Percentiles rank a stretch among this genome's conserved stretches.
These are phyloP conservation scores for Amyelois transitella DNA, from an alignment of 1,140 invertebrate species.

Conservation along the genomic window DNA sequence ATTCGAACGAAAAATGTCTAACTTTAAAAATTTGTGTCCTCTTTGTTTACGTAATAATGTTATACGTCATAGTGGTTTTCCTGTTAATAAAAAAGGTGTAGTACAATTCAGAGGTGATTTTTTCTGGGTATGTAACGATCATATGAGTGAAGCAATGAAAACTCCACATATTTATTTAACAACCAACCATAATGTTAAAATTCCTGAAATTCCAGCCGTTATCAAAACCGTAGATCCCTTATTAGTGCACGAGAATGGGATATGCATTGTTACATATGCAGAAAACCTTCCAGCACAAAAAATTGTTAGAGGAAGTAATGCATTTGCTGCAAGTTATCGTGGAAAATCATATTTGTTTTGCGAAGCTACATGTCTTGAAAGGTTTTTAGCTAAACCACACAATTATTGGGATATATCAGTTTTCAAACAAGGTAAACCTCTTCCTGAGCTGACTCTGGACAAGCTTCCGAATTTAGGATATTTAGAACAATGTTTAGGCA, in stretches of 20 bases:
- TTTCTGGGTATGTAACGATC: conserved; percentile 76
- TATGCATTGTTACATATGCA: conserved; percentile 76
- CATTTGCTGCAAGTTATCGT: conserved; percentile 59
- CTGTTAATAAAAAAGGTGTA: conserved; percentile 70
- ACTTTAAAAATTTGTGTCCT: conserved; percentile 74
- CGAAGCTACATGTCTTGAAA: conserved; percentile 57
- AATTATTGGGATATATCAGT: conserved; percentile 63
- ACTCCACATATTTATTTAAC: conserved; percentile 54
- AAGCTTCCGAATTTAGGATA: conserved; percentile 74
- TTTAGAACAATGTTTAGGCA: conserved; percentile 75
- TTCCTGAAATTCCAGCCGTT: conserved; percentile 71
- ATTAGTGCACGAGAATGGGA: conserved; percentile 66
- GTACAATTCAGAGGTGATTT: conserved; percentile 70
- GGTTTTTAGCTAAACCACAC: conserved; percentile 65
- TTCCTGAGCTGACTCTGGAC: conserved; percentile 56
- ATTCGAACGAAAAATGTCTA: conserved; percentile 68
- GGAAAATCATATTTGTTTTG: conserved; percentile 75
- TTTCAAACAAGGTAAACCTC: conserved; percentile 46
- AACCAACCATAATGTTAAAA: conserved; percentile 24
- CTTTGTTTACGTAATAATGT: conserved; percentile 67
- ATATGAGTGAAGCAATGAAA: conserved; percentile 61
- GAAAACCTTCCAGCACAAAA: conserved; percentile 64
- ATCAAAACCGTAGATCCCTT: conserved; percentile 48
- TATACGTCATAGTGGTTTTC: conserved; percentile 51
- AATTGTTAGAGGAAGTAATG: conserved; percentile 53